Evolutionary conservation across 2,113 vertebrate genomes (phyloP).

Genomic region (Peromyscus maniculatus): DNA sequence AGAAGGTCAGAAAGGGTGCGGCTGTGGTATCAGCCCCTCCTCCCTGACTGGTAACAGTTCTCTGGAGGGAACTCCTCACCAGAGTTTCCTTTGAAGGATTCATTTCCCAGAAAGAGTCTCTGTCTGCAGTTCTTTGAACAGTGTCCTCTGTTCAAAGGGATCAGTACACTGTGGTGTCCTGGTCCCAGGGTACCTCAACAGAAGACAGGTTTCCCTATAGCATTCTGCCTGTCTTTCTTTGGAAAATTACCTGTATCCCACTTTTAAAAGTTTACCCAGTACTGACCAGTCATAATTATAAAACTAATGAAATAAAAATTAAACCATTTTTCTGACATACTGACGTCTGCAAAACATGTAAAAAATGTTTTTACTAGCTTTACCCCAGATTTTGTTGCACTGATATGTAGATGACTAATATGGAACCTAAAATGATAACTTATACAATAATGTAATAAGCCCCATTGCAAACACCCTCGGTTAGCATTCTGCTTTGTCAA

Average conservation of each 20-base stretch:
- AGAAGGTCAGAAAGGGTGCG: not conserved
- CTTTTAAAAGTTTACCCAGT: constrained; percentile 26
- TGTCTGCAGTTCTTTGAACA: not conserved
- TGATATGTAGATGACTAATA: constrained; percentile 31
- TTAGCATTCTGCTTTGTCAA: not conserved
- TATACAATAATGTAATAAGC: constrained; percentile 8
- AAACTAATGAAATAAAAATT: constrained; percentile 59
- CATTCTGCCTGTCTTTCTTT: not conserved
- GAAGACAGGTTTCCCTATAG: not conserved
- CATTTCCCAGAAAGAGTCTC: not conserved
- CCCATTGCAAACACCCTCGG: not conserved
- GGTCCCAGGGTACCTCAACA: not conserved
- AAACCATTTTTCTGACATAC: constrained; percentile 22
- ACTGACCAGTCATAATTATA: constrained; percentile 30
- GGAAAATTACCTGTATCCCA: not conserved
- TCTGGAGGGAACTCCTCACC: not conserved
- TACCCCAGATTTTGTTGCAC: constrained; percentile 23
- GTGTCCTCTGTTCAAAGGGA: not conserved
- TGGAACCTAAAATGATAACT: constrained; percentile 43
- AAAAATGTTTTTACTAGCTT: not conserved
- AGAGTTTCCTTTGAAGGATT: not conserved
- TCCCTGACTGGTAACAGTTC: not conserved
- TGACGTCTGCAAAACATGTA: constrained; percentile 18
- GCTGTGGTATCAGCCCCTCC: no score
- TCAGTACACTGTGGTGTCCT: no score